Conservation (phyloP, 1,140 invertebrate genomes). For the Portunus trituberculatus region DNA sequence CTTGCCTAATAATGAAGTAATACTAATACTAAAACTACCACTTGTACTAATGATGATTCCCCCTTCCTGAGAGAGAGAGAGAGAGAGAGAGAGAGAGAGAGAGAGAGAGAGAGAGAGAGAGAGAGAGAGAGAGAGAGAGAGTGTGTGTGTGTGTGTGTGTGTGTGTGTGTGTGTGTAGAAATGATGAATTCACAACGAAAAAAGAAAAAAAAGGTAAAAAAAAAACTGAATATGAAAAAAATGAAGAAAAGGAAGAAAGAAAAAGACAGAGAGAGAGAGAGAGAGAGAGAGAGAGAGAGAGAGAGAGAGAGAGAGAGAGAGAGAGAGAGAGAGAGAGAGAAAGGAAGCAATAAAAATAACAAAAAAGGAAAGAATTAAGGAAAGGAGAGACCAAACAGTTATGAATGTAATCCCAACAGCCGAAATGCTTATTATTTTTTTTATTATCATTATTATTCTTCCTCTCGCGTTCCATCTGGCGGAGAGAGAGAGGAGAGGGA, state of each 20-base stretch:
- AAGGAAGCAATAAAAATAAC: background rate
- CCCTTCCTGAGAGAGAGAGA: background rate
- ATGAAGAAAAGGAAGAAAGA: too few relatives aligned
- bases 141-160: constrained; percentile 27
- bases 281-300: background rate
- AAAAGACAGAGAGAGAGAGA: background rate
- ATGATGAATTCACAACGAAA: background rate
- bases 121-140: constrained; percentile 32
- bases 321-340: background rate
- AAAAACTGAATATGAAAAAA: background rate
- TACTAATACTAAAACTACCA: too few relatives aligned
- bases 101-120: constrained; percentile 32
- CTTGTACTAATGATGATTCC: too few relatives aligned
- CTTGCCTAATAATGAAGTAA: too few relatives aligned
- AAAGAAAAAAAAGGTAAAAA: background rate
- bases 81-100: constrained; percentile 32
- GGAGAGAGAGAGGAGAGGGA: background rate
- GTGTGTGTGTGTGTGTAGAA: background rate
- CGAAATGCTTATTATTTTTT: too few relatives aligned
- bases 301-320: background rate
- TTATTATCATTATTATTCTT: too few relatives aligned
- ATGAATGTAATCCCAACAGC: too few relatives aligned
- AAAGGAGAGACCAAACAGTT: too few relatives aligned
- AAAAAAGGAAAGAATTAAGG: background rate
- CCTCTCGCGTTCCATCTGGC: too few relatives aligned